phyloP scores from a whole-genome alignment of 2,113 vertebrate species.

The Tyto alba region DNA sequence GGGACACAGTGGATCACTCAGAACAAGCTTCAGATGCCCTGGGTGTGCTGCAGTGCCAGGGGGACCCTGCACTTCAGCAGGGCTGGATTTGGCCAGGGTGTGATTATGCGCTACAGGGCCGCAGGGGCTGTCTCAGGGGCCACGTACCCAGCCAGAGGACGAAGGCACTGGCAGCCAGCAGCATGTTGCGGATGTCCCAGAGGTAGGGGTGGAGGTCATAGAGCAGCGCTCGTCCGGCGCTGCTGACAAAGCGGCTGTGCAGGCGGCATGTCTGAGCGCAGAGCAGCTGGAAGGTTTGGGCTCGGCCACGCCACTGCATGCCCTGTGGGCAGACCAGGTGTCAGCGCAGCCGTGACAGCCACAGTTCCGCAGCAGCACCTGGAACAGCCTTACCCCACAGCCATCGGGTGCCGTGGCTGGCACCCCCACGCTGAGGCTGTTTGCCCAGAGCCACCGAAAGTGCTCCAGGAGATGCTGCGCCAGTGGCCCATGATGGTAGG shows the following conservation, averaged over 20 bases:
- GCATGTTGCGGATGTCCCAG: slow-evolving; percentile 83
- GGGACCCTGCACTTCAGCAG: fast-evolving
- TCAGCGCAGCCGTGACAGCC: fast-evolving
- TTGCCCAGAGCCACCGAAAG: slow-evolving; percentile 77
- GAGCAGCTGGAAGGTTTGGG: slow-evolving; percentile 69
- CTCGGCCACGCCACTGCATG: slow-evolving; percentile 69
- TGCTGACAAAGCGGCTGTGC: slow-evolving; percentile 77
- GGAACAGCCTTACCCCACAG: neutral
- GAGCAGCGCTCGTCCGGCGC: slow-evolving; percentile 73
- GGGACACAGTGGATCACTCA: neutral
- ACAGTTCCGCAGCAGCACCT: fast-evolving
- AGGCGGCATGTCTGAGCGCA: slow-evolving; percentile 74
- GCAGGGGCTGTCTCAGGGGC: neutral
- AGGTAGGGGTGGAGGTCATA: slow-evolving; percentile 87
- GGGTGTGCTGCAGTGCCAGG: fast-evolving
- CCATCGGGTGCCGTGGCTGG: fast-evolving
- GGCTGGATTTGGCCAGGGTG: neutral
- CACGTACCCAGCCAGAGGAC: slow-evolving; percentile 79
- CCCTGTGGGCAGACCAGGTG: fast-evolving
- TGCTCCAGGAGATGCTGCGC: slow-evolving; percentile 77
- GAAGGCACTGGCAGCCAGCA: slow-evolving; percentile 80
- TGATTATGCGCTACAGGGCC: fast-evolving
- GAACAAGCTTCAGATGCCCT: neutral
- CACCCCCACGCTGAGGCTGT: slow-evolving; percentile 21
- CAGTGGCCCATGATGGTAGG: slow-evolving; percentile 72